Percentiles rank a stretch among this genome's conserved stretches.
These are phyloP conservation scores for Encarsia formosa DNA, from an alignment of 2,888 invertebrate species.

Conservation along the genomic window DNA sequence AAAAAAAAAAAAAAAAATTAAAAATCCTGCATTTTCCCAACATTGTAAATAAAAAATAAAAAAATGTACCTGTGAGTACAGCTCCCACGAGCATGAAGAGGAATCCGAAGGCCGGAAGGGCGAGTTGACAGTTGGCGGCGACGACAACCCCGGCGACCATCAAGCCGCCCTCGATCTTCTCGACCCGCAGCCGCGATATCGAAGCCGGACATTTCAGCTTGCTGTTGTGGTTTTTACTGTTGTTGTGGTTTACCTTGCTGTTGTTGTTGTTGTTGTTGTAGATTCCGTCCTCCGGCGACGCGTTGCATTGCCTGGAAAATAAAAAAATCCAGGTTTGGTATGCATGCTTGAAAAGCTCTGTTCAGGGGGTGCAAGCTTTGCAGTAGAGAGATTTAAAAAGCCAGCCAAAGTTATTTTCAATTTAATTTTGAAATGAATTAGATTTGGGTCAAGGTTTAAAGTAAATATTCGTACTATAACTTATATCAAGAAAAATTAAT, in stretches of 20 bases:
- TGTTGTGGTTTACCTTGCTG: conserved; percentile 31
- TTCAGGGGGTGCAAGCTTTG: no score
- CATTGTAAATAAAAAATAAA: no score
- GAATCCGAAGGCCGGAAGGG: conserved; percentile 72
- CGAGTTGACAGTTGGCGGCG: conserved; percentile 73
- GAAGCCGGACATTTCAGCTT: conserved; percentile 61
- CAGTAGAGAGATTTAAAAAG: no score
- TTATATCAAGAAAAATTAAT: no score
- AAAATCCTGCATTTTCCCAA: no score
- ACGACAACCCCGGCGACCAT: conserved; percentile 74
- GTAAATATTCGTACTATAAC: no score
- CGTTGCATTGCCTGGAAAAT: conserved; percentile 58
- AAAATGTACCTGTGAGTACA: conserved; percentile 72
- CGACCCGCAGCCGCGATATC: conserved; percentile 66
- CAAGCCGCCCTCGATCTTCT: conserved; percentile 73
- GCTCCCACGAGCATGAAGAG: conserved; percentile 72
- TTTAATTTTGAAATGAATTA: no score
- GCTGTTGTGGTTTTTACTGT: conserved; percentile 25
- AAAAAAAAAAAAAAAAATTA: no score
- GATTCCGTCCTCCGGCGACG: conserved; percentile 56
- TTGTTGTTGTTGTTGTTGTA: conserved; percentile 35
- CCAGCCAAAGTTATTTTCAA: no score
- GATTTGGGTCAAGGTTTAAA: no score
- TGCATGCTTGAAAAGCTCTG: no score
- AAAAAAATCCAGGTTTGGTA: conserved; percentile 10